phyloP scores from a whole-genome alignment of 2,113 vertebrate genomes.

The Galemys pyrenaicus region DNA sequence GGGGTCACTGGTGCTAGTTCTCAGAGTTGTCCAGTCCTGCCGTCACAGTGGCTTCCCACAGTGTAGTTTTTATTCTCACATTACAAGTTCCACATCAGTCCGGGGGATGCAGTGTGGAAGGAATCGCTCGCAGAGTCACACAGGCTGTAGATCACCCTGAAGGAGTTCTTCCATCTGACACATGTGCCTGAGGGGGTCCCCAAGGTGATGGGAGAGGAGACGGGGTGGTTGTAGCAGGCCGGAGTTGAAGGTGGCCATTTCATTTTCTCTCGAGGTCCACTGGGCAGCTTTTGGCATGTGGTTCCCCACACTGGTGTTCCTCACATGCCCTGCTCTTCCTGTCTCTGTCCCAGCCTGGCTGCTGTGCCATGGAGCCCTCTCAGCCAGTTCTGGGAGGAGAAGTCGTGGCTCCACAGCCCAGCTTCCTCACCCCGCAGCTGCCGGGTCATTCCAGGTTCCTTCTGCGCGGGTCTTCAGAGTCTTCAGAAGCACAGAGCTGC shows the following conservation, averaged over 20 bases:
- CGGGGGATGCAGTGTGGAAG: fast-evolving
- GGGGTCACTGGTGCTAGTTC: neutral
- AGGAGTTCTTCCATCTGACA: neutral
- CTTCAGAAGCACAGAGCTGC: no score
- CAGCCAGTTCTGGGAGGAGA: fast-evolving
- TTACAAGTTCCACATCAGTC: neutral
- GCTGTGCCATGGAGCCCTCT: neutral
- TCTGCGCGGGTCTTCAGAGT: neutral
- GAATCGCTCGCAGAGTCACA: fast-evolving
- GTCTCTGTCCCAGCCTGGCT: fast-evolving
- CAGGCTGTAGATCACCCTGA: fast-evolving
- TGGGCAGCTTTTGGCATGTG: no score
- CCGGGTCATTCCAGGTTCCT: neutral
- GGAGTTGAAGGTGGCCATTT: fast-evolving
- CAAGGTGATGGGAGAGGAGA: neutral
- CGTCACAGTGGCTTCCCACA: neutral
- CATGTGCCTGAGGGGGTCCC: neutral
- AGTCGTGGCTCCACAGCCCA: fast-evolving
- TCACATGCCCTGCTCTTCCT: fast-evolving
- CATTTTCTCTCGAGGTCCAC: neutral
- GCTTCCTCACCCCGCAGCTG: neutral
- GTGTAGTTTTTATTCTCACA: neutral
- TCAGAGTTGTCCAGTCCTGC: neutral
- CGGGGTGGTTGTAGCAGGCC: neutral
- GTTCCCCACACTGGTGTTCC: fast-evolving